Evolutionary conservation across 2,113 vertebrate species (phyloP).

Genomic region (Megaceryle maxima): DNA sequence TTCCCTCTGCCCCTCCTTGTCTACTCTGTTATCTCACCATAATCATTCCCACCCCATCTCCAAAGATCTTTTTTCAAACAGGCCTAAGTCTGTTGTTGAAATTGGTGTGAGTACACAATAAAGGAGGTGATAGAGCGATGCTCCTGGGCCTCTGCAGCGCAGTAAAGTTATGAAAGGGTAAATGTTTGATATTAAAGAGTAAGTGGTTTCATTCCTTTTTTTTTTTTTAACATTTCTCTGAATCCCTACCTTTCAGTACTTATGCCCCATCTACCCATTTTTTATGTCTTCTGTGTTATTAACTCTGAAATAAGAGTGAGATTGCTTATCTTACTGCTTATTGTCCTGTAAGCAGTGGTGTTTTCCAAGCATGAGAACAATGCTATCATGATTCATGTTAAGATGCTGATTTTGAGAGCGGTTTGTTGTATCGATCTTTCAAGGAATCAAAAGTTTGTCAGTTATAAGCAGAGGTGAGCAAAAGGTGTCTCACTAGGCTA

Average conservation of each 20-base stretch:
- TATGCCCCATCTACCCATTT: neutral
- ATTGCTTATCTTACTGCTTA: neutral
- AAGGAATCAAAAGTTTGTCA: neutral
- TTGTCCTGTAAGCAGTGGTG: neutral
- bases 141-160: neutral
- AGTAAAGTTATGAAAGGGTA: neutral
- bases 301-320: neutral
- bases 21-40: neutral
- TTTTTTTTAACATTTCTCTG: neutral
- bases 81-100: neutral
- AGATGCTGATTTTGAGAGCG: neutral
- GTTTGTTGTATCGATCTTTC: neutral
- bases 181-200: neutral
- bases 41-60: neutral
- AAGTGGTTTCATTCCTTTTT: neutral
- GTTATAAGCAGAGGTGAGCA: fast-evolving
- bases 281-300: neutral
- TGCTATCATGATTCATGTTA: neutral
- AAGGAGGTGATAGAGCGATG: neutral
- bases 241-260: neutral
- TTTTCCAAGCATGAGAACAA: neutral
- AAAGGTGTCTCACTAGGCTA: neutral
- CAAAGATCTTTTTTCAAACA: neutral
- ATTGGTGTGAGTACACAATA: neutral
- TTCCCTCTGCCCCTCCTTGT: neutral